Evolutionary conservation across 1,140 invertebrate species (phyloP).

Genomic region (Drosophila nigromelanica): DNA sequence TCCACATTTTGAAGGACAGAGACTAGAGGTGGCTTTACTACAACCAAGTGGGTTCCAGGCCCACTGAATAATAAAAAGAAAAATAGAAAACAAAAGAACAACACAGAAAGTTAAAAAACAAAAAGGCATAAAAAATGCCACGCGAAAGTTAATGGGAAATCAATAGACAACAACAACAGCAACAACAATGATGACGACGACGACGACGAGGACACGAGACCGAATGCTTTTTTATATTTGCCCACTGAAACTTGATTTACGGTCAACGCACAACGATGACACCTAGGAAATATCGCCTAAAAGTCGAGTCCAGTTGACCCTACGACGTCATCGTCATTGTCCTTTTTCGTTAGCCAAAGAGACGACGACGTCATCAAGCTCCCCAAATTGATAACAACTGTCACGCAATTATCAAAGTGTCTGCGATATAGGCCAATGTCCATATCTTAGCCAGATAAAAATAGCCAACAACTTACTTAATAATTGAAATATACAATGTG

Average conservation of each 20-base stretch:
- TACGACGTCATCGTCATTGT: not conserved
- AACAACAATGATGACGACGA: conserved; percentile 19
- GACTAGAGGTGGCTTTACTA: not conserved
- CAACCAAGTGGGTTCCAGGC: not conserved
- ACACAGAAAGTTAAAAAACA: conserved; percentile 21
- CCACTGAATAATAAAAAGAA: not conserved
- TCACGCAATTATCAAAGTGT: conserved; percentile 17
- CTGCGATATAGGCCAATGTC: not conserved
- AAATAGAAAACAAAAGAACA: not conserved
- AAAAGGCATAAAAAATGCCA: conserved; percentile 58
- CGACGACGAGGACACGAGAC: conserved; percentile 13
- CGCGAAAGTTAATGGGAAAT: conserved; percentile 76
- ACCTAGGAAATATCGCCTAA: not conserved
- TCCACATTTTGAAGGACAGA: conserved; percentile 21
- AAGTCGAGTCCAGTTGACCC: not conserved
- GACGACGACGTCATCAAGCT: conserved; percentile 8
- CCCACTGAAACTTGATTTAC: conserved; percentile 28
- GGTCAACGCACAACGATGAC: not conserved
- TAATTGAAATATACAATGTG: conserved; percentile 19
- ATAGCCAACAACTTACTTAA: not conserved
- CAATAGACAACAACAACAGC: conserved; percentile 51
- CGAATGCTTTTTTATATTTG: not conserved
- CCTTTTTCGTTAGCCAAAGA: not conserved
- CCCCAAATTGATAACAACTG: conserved; percentile 11
- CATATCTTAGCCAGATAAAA: conserved; percentile 9